Percentiles rank a stretch among this genome's conserved stretches.
Evolutionary conservation across 2,113 vertebrate genomes (phyloP).

Genomic region (Origma solitaria): DNA sequence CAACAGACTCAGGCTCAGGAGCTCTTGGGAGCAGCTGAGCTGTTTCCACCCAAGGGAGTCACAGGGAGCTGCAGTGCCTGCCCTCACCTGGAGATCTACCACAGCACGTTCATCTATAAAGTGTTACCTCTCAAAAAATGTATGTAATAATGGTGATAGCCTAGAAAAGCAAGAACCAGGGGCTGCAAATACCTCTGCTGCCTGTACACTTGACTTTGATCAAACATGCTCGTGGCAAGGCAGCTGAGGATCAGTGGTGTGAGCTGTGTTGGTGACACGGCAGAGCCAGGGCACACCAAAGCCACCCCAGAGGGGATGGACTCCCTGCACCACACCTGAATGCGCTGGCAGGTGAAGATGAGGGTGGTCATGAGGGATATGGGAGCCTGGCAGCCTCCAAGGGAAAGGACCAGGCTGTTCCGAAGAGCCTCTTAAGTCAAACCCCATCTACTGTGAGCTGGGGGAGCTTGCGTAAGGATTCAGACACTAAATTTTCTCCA

Average conservation of each 20-base stretch:
- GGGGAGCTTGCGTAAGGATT: too few species aligned
- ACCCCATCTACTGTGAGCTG: neutral
- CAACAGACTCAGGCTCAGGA: neutral
- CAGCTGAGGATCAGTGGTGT: neutral
- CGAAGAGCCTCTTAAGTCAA: neutral
- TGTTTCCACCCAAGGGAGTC: neutral
- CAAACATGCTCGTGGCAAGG: accelerated
- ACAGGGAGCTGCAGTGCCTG: neutral
- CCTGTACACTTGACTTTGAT: neutral
- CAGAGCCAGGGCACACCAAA: neutral
- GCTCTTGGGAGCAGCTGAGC: neutral
- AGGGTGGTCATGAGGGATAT: too few species aligned
- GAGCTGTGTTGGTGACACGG: neutral
- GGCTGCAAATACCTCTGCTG: neutral
- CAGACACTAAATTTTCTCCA: neutral
- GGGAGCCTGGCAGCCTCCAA: neutral
- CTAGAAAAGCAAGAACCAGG: neutral
- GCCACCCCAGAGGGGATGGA: neutral
- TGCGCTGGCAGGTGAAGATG: neutral
- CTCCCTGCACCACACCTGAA: neutral
- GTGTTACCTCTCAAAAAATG: neutral
- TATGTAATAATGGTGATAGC: accelerated
- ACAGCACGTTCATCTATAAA: neutral
- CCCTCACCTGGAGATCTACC: neutral
- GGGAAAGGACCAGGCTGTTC: neutral